A percentile compares a stretch with the other conserved stretches of the same genome.
phyloP scores from a whole-genome alignment of 2,113 vertebrate species.

The Hylia prasina region DNA sequence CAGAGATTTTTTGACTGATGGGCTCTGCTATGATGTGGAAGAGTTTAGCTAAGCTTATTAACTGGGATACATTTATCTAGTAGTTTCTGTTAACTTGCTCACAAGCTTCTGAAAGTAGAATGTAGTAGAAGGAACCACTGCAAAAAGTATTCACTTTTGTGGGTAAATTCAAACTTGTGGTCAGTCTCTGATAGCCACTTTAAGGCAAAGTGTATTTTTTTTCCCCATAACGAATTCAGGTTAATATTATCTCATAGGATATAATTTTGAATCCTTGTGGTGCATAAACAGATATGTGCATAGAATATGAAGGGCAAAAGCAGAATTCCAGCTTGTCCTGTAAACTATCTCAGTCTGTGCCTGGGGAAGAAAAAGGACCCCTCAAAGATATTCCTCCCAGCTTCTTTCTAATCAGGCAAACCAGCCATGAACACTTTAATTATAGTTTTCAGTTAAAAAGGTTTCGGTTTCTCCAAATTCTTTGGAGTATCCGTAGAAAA shows the following conservation, averaged over 20 bases:
- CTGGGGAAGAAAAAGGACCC: background rate
- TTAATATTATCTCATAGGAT: background rate
- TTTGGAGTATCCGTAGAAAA: background rate
- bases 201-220: background rate
- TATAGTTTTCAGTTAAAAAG: background rate
- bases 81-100: background rate
- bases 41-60: background rate
- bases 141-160: background rate
- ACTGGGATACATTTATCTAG: background rate
- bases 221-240: background rate
- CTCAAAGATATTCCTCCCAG: background rate
- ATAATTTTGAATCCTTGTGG: background rate
- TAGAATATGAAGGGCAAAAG: background rate
- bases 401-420: background rate
- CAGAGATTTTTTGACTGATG: background rate
- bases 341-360: background rate
- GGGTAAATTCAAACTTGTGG: background rate
- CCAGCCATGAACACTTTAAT: background rate
- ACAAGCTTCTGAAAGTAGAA: background rate
- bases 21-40: background rate
- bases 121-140: background rate
- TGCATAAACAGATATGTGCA: background rate
- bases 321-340: background rate
- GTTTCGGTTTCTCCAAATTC: background rate
- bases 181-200: background rate